Evolutionary conservation across 2,113 vertebrate species (phyloP).

Genomic region (Progne subis): DNA sequence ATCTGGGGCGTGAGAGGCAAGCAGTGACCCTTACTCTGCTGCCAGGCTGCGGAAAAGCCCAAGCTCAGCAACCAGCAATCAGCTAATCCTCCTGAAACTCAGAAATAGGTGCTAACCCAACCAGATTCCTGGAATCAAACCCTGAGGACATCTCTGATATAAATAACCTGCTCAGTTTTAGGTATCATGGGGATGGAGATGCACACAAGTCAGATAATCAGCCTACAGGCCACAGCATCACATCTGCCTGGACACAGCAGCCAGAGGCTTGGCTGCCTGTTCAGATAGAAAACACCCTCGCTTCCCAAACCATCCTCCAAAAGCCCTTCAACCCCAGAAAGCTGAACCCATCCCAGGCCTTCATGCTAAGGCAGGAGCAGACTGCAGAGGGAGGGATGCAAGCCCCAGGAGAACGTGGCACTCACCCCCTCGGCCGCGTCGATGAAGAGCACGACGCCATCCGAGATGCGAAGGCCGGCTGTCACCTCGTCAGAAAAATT

Average conservation of each 20-base stretch:
- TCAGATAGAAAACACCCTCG: neutral
- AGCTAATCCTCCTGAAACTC: neutral
- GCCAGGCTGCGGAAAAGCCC: neutral
- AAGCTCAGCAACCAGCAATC: neutral
- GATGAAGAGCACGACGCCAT: slow-evolving; percentile 95
- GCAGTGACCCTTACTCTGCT: neutral
- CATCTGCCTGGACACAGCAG: neutral
- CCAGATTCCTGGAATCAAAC: neutral
- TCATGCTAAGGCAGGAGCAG: neutral
- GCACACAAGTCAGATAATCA: neutral
- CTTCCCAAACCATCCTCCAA: neutral
- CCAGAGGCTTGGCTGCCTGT: neutral
- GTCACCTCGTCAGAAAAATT: slow-evolving; percentile 98
- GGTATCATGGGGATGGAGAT: neutral
- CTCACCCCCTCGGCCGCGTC: slow-evolving; percentile 97
- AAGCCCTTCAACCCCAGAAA: neutral
- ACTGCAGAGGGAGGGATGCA: neutral
- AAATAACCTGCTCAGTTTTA: slow-evolving; percentile 1
- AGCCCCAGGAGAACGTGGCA: neutral
- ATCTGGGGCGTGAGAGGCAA: neutral
- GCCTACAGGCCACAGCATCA: neutral
- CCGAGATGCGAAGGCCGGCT: slow-evolving; percentile 91
- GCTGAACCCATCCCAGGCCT: neutral
- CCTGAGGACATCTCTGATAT: neutral
- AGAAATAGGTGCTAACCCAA: neutral